Base-by-base conservation (phyloP, 2,113 vertebrate genomes). In the Ovis canadensis region DNA sequence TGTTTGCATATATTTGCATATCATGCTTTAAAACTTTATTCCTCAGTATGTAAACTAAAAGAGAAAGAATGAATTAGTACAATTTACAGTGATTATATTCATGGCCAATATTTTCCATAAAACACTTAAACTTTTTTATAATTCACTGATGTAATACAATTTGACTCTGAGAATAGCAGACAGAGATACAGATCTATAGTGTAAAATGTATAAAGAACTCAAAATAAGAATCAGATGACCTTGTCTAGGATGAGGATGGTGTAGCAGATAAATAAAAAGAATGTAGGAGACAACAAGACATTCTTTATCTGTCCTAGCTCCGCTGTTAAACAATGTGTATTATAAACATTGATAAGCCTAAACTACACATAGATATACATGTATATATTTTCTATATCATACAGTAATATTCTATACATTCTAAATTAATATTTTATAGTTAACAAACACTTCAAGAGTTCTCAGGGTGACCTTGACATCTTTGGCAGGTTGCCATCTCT, bases 1-100 rank as follows among this genome's bases (percentile, higher is more conserved):
- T 90, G 36, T 78, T 96, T 97, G 29, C 19, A 88, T 95, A 45
- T 81, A 96, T 91, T 95, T 96, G 25, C 43, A 94, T 93, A 82
- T n/a, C 43, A 50, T 40, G 4, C 87, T 92, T 81, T 77, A 97
- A 90, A 95, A 96, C 7, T 40, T 90, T 96, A 80, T 77, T 62
- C 29, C 21, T 84, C 4, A 91, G 19, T 80, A 55, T 71, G 4
- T 88, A 90, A 95, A 90, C 64, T 55, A 92, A 81, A 86, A 96
- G 7, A 88, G 87, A 91, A 89, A 40, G 3, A 97, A 83, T 96
- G 29, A 89, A 96, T 96, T 94, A 90, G 40, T 16, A 57, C 6
- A 89, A 84, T 90, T 94, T 80, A 67, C 54, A 78, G 33, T 64
- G 43, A 85, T 90, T 87, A 96, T 94, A 94, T 92, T 96, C 36